These are phyloP conservation scores for Mionectes macconnelli DNA, from an alignment of 2,113 vertebrate species.

Conservation along the genomic window DNA sequence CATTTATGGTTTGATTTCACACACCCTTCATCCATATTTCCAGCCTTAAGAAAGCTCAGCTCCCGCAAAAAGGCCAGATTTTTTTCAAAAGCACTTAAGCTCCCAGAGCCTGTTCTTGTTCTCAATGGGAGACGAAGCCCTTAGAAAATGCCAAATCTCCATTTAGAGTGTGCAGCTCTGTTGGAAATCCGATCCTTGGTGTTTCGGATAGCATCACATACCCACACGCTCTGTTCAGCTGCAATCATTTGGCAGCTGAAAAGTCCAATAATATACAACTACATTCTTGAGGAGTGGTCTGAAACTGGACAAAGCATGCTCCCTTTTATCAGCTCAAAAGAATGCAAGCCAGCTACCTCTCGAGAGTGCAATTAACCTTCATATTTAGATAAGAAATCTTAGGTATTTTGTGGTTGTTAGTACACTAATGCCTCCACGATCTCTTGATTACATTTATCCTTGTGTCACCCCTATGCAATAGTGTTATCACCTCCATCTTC, in stretches of 20 bases:
- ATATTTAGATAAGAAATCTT: conserved; percentile 2
- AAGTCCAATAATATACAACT: background rate
- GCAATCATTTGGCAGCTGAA: background rate
- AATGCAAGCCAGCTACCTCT: conserved; percentile 1
- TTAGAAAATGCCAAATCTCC: conserved; percentile 33
- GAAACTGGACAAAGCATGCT: background rate
- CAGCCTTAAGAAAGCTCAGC: background rate
- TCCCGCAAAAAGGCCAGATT: background rate
- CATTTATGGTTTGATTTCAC: background rate
- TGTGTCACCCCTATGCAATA: background rate
- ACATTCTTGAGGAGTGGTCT: background rate
- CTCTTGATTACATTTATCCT: background rate
- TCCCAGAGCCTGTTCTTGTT: background rate
- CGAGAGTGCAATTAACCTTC: background rate
- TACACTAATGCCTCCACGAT: background rate
- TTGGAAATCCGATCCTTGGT: background rate
- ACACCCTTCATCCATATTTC: background rate
- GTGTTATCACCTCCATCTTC: background rate
- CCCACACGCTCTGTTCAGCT: background rate
- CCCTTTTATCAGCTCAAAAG: background rate
- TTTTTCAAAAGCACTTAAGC: background rate
- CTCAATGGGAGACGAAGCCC: background rate
- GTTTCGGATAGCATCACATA: background rate
- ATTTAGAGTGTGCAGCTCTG: background rate
- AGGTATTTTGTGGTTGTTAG: background rate